Evolutionary conservation across 2,113 vertebrate genomes (phyloP).

Genomic region (Chloroceryle aenea): DNA sequence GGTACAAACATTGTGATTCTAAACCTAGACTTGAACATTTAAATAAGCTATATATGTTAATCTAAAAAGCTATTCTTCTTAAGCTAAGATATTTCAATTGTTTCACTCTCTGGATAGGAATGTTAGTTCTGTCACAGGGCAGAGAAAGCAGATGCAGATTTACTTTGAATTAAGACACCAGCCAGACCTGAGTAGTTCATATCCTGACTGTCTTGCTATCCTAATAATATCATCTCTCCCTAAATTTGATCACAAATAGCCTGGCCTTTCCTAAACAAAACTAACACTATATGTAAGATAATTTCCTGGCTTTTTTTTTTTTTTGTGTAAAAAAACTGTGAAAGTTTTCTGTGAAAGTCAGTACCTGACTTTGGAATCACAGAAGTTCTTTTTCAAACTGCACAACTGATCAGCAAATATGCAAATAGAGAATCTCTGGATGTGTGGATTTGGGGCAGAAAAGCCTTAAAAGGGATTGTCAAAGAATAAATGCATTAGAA

Average conservation of each 20-base stretch:
- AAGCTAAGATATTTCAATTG: background rate
- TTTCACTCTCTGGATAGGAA: background rate
- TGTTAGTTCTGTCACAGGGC: background rate
- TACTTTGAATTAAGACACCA: background rate
- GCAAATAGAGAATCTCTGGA: background rate
- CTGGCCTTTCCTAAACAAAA: background rate
- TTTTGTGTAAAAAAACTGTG: too few species aligned
- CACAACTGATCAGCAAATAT: background rate
- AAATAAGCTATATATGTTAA: background rate
- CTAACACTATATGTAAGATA: background rate
- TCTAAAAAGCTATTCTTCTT: background rate
- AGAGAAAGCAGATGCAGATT: background rate
- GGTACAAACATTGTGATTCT: background rate
- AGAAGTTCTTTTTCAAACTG: background rate
- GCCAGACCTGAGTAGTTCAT: background rate
- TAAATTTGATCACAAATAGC: background rate
- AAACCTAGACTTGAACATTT: background rate
- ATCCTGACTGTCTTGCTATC: background rate
- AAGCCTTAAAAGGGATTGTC: background rate
- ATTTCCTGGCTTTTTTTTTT: background rate
- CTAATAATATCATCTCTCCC: background rate
- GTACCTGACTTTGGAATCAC: background rate
- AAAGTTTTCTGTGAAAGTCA: too few species aligned
- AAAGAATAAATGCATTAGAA: background rate
- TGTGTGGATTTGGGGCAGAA: background rate